Conservation (phyloP, 1,140 invertebrate species). For the Ladona fulva region DNA sequence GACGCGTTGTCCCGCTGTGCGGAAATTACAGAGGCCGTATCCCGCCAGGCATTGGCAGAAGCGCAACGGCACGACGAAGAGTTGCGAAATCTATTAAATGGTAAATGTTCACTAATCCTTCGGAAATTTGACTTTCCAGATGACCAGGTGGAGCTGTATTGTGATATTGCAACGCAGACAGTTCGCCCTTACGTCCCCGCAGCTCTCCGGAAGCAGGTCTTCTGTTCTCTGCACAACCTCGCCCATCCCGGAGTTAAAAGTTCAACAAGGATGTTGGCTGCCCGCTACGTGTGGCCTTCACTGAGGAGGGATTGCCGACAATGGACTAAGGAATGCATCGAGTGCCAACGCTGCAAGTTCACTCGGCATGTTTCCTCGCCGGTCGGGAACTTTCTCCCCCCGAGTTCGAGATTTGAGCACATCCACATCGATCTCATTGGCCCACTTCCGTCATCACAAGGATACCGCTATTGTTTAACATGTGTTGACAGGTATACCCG, state of each 20-base stretch:
- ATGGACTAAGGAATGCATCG: too few relatives aligned
- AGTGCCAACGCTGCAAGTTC: too few relatives aligned
- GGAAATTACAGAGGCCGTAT: conserved; percentile 19
- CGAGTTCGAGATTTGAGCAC: conserved; percentile 24
- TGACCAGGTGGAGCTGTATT: background rate
- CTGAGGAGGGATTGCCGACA: too few relatives aligned
- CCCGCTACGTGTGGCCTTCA: too few relatives aligned
- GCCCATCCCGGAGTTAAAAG: too few relatives aligned
- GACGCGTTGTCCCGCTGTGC: conserved; percentile 11
- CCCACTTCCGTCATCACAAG: conserved; percentile 32
- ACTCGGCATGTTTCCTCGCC: conserved; percentile 20
- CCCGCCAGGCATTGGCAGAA: conserved; percentile 16
- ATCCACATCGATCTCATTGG: conserved; percentile 35
- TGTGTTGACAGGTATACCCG: conserved; percentile 36
- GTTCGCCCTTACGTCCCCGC: conserved; percentile 18
- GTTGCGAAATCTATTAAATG: background rate
- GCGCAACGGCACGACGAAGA: conserved; percentile 17
- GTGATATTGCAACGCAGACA: conserved; percentile 19
- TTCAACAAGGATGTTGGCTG: conserved; percentile 21
- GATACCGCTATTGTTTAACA: conserved; percentile 34
- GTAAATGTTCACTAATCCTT: background rate
- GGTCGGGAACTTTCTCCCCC: background rate
- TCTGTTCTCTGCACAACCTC: too few relatives aligned
- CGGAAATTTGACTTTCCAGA: background rate
- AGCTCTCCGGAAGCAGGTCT: conserved; percentile 20